Evolutionary conservation across 2,797 vertebrate species (phyloP), one percentile per base, ranked within the genome.

Genomic region (Poecilia velifera): DNA sequence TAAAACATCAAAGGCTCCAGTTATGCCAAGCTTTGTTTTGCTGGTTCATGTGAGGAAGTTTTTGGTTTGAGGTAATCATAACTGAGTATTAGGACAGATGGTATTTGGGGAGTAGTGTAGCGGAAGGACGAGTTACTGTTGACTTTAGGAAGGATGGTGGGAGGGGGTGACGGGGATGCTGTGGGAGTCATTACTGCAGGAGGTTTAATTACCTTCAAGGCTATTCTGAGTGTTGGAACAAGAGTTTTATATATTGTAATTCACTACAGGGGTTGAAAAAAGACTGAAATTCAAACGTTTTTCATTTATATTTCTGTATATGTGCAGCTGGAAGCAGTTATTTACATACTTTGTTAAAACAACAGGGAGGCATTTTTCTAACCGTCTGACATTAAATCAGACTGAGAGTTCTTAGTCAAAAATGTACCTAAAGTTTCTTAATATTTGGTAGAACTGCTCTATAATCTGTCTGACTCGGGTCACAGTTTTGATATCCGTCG

Each of bases 201-300:
- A 79, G 84, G 77, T 80, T 89, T 93, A 91, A 94, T 95, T 94
- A 93, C 83, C 89, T 89, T 85, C 82, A 81, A 84, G 77, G 74
- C 81, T 92, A 93, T 95, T 93, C 92, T 91, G 91, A 89, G 90
- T 84, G 91, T 91, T 90, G 90, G 90, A 92, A 90, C 88, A 88
- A 82, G 84, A 90, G 86, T 84, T 86, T 86, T 88, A 79, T 85
- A 88, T 77, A 84, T 79, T 90, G 88, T 91, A 90, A 94, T 91
- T 94, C 89, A 77, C 82, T 81, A 80, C 86, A 80, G 89, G 83
- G 86, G 81, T 87, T 72, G 76, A 57, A 16, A 74, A 72, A 77
- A 82, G 87, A 86, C 46, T 76, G 82, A 87, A 83, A 87, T 57
- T 57, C 64, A 9, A 72, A 16, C 34, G 28, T 87, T 82, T 82